phyloP scores from a whole-genome alignment of 2,797 vertebrate species.

The Myotis daubentonii region DNA sequence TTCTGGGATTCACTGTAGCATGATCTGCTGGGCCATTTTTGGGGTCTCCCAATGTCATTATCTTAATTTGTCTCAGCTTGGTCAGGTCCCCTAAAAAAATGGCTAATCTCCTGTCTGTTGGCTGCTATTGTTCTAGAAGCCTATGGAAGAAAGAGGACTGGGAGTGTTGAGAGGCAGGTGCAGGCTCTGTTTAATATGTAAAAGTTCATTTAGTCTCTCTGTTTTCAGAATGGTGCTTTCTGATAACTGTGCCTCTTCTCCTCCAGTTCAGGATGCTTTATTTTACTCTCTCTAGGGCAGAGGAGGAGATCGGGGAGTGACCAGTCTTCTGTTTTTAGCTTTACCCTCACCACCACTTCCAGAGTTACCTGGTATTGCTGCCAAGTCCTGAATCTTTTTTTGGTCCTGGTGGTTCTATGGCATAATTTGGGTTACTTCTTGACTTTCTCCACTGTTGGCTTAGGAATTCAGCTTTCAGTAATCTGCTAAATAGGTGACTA shows the following conservation, averaged over 20 bases:
- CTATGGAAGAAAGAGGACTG: background rate
- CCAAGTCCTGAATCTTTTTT: constrained; percentile 45
- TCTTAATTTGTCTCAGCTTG: constrained; percentile 15
- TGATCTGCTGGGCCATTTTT: background rate
- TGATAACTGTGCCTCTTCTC: background rate
- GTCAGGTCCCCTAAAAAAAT: background rate
- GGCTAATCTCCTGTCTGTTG: background rate
- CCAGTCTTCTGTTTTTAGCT: constrained; percentile 14
- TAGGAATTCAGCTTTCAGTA: constrained; percentile 55
- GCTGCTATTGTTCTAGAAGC: background rate
- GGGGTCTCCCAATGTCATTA: background rate
- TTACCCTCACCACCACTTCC: background rate
- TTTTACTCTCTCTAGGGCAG: background rate
- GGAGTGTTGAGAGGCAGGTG: background rate
- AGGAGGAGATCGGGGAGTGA: background rate
- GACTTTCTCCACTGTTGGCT: constrained; percentile 9
- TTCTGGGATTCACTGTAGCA: background rate
- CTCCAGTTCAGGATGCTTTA: background rate
- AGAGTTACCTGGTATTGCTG: constrained; percentile 1
- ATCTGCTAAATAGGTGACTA: constrained; percentile 1
- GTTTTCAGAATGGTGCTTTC: background rate
- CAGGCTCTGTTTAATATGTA: background rate
- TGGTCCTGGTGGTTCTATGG: background rate
- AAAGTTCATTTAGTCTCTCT: background rate
- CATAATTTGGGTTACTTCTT: constrained; percentile 24